Evolutionary conservation across 2,797 vertebrate genomes (phyloP), one percentile per base, ranked within the genome.

Genomic region (Schizothorax lantsangensis): DNA sequence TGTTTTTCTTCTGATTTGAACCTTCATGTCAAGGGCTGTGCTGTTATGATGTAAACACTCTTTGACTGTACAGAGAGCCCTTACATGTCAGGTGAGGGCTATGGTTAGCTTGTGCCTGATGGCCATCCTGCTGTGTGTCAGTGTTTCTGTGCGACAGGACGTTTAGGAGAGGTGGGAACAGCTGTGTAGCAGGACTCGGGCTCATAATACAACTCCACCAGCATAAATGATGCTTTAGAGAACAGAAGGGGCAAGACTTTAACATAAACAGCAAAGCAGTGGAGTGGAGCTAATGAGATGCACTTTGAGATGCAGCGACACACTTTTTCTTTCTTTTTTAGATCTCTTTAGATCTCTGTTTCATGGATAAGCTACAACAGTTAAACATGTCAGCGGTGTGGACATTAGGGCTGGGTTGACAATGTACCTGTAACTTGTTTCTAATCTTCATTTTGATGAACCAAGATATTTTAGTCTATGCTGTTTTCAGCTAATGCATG

Each of bases 161-260:
- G 74, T 71, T 88, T 23, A 81, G 74, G 79, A 86, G 81, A 36
- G 80, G 52, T 45, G 59, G 86, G 74, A 88, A 84, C 88, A 89
- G 84, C 78, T 88, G 86, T 78, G 47, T 64, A 77, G 72, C 88
- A 85, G 87, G 80, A 85, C 54, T 83, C 87, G 62, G 87, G 59
- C 83, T 78, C 79, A 54, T 74, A 79, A 62, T 73, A 72, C 57
- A 57, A 72, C 66, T 74, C 66, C 8, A 83, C 72, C 79, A 81
- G 69, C 23, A 43, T 83, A 88, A 90, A 88, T 86, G 66, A 88
- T 14, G 26, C 80, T 81, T 79, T 69, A 75, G 81, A 73, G 83
- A 57, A 8, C 15, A 77, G 64, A 68, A 62, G 36, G 77, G 47
- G 26, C 19, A 75, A 54, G 64, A 10, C 21, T 43, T 71, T 14